Conservation (phyloP, 2,797 vertebrate genomes). For the Cottoperca gobio region DNA sequence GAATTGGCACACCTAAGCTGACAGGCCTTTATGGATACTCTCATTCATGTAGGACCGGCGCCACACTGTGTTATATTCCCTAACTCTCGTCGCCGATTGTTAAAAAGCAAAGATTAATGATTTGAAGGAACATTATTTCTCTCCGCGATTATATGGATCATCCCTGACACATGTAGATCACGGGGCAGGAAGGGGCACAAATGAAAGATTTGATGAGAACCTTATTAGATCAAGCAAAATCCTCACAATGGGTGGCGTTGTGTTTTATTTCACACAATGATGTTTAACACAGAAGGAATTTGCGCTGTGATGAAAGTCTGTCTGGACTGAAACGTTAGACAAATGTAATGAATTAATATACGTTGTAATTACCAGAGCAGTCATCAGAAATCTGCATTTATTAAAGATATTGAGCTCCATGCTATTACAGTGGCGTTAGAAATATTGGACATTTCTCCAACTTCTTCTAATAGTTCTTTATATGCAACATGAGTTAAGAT, state of each 20-base stretch:
- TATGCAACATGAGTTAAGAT: neutral
- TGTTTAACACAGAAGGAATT: slow-evolving; percentile 8
- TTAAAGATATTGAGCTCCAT: neutral
- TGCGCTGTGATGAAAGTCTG: slow-evolving; percentile 21
- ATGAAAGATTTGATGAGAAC: slow-evolving; percentile 44
- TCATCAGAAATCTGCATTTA: slow-evolving; percentile 2
- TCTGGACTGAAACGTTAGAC: slow-evolving; percentile 5
- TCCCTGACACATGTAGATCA: slow-evolving; percentile 66
- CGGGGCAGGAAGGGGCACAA: slow-evolving; percentile 18
- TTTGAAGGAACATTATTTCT: slow-evolving; percentile 64
- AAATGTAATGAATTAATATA: slow-evolving; percentile 34
- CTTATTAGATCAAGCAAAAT: slow-evolving; percentile 30
- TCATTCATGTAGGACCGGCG: slow-evolving; percentile 70
- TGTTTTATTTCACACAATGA: slow-evolving; percentile 28
- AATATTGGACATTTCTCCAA: no score
- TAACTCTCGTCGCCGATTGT: slow-evolving; percentile 55
- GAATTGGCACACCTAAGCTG: slow-evolving; percentile 78
- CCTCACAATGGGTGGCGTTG: slow-evolving; percentile 2
- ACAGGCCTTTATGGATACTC: slow-evolving; percentile 78
- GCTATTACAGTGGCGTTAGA: slow-evolving; percentile 6
- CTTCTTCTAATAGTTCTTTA: no score
- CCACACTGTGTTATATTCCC: slow-evolving; percentile 63
- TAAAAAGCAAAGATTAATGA: slow-evolving; percentile 72
- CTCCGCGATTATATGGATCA: slow-evolving; percentile 63
- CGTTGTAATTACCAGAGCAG: slow-evolving; percentile 24